Conservation (phyloP, 2,113 vertebrate species). For the Trichechus manatus region DNA sequence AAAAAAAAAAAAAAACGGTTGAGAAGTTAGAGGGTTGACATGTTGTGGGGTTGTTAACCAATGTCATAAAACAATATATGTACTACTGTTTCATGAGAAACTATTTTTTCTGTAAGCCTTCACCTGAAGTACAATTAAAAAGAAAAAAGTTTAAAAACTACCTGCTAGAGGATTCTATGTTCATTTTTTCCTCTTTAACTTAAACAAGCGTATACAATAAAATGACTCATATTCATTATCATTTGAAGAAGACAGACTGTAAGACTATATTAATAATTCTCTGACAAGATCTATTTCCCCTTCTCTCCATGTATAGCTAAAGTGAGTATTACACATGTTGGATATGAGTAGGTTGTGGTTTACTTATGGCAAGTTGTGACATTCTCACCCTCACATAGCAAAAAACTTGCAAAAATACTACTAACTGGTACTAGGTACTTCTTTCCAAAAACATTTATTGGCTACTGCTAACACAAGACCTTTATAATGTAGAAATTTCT, state of each 20-base stretch:
- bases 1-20: too few relatives aligned
- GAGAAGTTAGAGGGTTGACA: too few relatives aligned
- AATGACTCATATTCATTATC: neutral
- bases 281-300: neutral
- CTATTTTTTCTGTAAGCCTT: too few relatives aligned
- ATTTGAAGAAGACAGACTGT: neutral
- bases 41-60: too few relatives aligned
- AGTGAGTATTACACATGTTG: neutral
- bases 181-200: neutral
- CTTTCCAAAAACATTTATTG: neutral
- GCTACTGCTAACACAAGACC: neutral
- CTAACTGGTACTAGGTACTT: neutral
- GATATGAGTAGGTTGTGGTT: neutral
- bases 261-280: neutral
- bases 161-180: neutral
- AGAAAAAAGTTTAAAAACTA: neutral
- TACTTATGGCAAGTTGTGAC: neutral
- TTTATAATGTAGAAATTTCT: neutral
- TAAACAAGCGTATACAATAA: neutral
- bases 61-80: too few relatives aligned
- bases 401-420: neutral
- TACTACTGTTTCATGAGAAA: too few relatives aligned
- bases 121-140: too few relatives aligned
- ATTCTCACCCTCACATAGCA: neutral
- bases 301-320: neutral